Conservation (phyloP, 1,140 invertebrate species). For the Temnothorax nylanderi region DNA sequence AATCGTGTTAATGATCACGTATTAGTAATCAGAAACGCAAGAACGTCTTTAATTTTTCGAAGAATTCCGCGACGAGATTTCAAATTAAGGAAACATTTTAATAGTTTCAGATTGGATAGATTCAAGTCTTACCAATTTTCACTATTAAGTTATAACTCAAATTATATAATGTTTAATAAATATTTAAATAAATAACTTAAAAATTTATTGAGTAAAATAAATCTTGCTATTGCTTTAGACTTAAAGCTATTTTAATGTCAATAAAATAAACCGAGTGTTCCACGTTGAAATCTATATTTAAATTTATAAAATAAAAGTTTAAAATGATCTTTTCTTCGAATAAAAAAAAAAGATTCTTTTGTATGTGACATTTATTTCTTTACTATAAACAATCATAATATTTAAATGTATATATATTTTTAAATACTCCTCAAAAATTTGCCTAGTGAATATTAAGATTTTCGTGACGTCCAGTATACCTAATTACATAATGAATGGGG, state of each 20-base stretch:
- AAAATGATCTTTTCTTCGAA: not conserved
- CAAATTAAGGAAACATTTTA: not conserved
- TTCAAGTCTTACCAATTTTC: not conserved
- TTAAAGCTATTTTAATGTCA: not conserved
- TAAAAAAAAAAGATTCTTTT: not conserved
- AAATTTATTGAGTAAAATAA: not conserved
- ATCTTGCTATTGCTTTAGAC: not conserved
- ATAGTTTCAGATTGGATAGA: not conserved
- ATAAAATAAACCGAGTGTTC: not conserved
- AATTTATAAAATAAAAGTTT: not conserved
- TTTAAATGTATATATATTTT: not conserved
- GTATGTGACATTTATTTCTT: not conserved
- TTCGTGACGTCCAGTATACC: not conserved
- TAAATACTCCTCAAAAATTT: not conserved
- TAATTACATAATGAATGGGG: conserved; percentile 14
- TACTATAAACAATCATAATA: not conserved
- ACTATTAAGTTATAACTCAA: not conserved
- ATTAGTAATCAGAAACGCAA: conserved; percentile 4
- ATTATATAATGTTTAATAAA: not conserved
- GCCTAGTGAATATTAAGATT: not conserved
- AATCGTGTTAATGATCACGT: conserved; percentile 43
- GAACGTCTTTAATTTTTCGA: not conserved
- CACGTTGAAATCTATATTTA: not conserved
- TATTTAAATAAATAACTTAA: not conserved
- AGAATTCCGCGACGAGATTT: not conserved